Evolutionary conservation across 2,113 vertebrate genomes (phyloP).

Genomic region (Numida meleagris): DNA sequence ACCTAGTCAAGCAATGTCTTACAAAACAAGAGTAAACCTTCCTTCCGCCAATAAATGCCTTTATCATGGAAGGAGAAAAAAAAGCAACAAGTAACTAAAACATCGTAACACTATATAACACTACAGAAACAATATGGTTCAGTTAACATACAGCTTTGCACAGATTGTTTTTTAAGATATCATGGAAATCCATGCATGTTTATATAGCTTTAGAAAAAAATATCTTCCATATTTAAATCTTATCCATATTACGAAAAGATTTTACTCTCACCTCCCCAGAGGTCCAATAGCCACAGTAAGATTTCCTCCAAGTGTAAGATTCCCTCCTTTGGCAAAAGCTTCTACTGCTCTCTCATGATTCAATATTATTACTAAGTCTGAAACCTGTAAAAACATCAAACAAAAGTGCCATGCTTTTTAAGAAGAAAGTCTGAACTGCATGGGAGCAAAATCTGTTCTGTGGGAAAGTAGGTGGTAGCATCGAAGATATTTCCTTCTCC

Average conservation of each 20-base stretch:
- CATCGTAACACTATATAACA: neutral
- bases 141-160: neutral
- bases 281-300: conserved; percentile 94
- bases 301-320: conserved; percentile 95
- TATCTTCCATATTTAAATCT: neutral
- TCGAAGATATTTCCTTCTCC: neutral
- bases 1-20: neutral
- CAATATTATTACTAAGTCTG: conserved; percentile 95
- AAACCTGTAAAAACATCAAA: conserved; percentile 81
- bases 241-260: neutral
- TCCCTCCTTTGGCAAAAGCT: conserved; percentile 95
- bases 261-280: conserved; percentile 81
- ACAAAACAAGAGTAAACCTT: neutral
- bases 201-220: neutral
- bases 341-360: conserved; percentile 94
- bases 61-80: neutral
- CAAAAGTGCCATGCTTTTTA: neutral
- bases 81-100: neutral
- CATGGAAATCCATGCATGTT: neutral
- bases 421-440: neutral
- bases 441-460: neutral
- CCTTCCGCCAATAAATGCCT: neutral
- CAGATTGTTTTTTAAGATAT: neutral
- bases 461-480: neutral
- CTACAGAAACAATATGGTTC: neutral